Percentiles rank a stretch among this genome's conserved stretches.
Evolutionary conservation across 2,113 vertebrate genomes (phyloP).

Genomic region (Romanogobio albipinnatus): DNA sequence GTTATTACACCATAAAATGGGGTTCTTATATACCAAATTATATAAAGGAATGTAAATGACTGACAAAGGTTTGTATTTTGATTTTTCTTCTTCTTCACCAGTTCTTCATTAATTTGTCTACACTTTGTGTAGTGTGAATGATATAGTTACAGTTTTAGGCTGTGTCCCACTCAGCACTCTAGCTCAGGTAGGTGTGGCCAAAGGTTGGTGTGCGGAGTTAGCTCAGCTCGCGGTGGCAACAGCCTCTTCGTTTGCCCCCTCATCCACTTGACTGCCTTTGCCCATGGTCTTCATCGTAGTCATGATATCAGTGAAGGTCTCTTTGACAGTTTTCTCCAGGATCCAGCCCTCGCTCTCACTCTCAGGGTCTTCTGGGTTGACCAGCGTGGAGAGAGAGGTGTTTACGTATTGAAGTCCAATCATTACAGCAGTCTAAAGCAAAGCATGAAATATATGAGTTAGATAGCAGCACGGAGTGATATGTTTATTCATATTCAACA

Average conservation of each 20-base stretch:
- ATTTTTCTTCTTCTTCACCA: neutral
- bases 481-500: neutral
- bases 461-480: neutral
- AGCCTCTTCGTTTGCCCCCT: slow-evolving; percentile 76
- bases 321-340: slow-evolving; percentile 91
- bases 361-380: slow-evolving; percentile 89
- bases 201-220: slow-evolving; percentile 59
- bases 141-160: slow-evolving; percentile 51
- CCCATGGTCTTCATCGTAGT: slow-evolving; percentile 85
- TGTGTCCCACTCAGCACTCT: slow-evolving; percentile 55
- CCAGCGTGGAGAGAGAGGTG: slow-evolving; percentile 84
- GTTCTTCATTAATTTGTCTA: slow-evolving; percentile 27
- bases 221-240: slow-evolving; percentile 87
- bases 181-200: slow-evolving; percentile 59
- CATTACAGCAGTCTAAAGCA: slow-evolving; percentile 79
- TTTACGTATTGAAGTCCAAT: slow-evolving; percentile 88
- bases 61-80: neutral
- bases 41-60: neutral
- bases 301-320: slow-evolving; percentile 88
- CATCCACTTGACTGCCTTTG: slow-evolving; percentile 90
- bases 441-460: neutral
- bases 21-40: neutral
- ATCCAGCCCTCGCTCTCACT: slow-evolving; percentile 95
- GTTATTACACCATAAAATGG: neutral
- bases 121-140: slow-evolving; percentile 57